Evolutionary conservation across 2,797 vertebrate species (phyloP).

Genomic region (Acipenser ruthenus): DNA sequence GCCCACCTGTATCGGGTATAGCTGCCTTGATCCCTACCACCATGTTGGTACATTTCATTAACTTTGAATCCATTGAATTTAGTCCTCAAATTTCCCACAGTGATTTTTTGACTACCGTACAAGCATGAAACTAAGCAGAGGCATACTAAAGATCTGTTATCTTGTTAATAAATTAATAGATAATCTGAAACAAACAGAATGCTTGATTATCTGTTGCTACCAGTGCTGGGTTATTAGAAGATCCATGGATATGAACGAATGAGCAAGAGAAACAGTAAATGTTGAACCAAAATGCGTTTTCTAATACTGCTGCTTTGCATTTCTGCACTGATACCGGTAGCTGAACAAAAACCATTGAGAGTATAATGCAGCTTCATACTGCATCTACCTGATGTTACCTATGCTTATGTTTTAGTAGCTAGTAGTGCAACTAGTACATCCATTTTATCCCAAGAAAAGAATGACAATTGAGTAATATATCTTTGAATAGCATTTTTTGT

Average conservation of each 20-base stretch:
- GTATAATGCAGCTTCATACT: constrained; percentile 27
- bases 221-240: neutral
- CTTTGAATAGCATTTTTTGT: neutral
- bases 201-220: neutral
- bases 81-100: neutral
- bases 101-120: neutral
- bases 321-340: constrained; percentile 19
- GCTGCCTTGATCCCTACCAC: too few relatives aligned
- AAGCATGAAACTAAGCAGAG: too few relatives aligned
- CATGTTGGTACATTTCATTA: too few relatives aligned
- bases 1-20: too few relatives aligned
- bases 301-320: constrained; percentile 26
- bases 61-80: neutral
- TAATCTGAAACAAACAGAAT: constrained; percentile 2
- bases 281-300: constrained; percentile 22
- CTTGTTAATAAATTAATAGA: neutral
- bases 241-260: neutral
- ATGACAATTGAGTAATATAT: neutral
- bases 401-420: neutral
- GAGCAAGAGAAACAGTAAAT: neutral
- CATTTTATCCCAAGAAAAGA: neutral
- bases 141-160: too few relatives aligned
- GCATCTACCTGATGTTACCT: neutral
- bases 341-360: constrained; percentile 44
- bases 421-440: neutral